These are phyloP conservation scores for Drosophila lowei DNA, from an alignment of 1,140 invertebrate genomes.

Conservation along the genomic window DNA sequence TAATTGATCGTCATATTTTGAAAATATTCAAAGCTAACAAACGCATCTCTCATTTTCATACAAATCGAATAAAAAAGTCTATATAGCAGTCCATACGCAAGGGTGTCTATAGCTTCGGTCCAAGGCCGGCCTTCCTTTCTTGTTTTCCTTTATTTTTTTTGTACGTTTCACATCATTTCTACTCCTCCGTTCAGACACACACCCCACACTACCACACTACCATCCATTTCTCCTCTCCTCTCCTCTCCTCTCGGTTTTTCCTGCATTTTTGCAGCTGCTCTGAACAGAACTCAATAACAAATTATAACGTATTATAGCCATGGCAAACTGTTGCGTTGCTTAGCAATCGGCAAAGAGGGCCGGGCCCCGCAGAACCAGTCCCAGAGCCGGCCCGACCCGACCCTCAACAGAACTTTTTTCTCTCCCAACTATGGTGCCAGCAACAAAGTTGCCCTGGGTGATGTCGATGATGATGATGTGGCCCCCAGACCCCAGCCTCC, in stretches of 20 bases:
- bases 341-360: conserved; percentile 63
- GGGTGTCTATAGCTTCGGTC: background rate
- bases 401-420: conserved; percentile 23
- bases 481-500: background rate
- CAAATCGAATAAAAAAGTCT: too few relatives aligned
- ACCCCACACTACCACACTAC: background rate
- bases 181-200: conserved; percentile 13
- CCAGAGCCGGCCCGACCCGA: conserved; percentile 5
- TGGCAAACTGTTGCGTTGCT: conserved; percentile 83
- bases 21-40: background rate
- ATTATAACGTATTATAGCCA: conserved; percentile 83
- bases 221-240: too few relatives aligned
- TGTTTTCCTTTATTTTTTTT: conserved; percentile 51
- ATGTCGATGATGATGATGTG: conserved; percentile 51
- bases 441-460: conserved; percentile 79
- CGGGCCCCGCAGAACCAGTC: conserved; percentile 27
- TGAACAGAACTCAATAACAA: conserved; percentile 82
- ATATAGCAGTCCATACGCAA: background rate
- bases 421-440: conserved; percentile 68
- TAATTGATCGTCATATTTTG: background rate
- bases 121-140: background rate
- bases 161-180: conserved; percentile 42
- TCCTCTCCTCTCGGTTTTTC: conserved; percentile 35
- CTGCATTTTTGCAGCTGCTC: conserved; percentile 74
- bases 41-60: too few relatives aligned